These are phyloP conservation scores for Remorina albescens DNA, from an alignment of 2,797 vertebrate genomes.

Conservation along the genomic window DNA sequence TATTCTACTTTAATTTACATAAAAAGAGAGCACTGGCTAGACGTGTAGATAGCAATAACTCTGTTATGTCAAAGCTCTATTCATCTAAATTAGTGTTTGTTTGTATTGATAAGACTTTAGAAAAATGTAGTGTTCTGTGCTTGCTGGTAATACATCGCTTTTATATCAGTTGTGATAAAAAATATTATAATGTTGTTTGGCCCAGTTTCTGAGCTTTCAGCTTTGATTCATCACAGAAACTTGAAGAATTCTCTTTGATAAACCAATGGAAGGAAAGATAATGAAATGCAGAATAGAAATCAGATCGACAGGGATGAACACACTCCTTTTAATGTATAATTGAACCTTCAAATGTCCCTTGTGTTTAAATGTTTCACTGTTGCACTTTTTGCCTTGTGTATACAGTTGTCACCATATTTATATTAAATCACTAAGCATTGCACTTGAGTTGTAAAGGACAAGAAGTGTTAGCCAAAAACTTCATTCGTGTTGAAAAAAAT, in stretches of 20 bases:
- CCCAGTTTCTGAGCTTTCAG: conserved; percentile 24
- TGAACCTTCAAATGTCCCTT: background rate
- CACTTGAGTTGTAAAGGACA: background rate
- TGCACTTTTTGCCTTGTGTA: background rate
- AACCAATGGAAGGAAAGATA: conserved; percentile 23
- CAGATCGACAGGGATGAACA: conserved; percentile 1
- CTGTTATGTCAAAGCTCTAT: background rate
- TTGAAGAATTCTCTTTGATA: conserved; percentile 6
- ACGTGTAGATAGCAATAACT: background rate
- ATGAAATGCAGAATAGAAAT: conserved; percentile 40
- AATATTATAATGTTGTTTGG: conserved; percentile 41
- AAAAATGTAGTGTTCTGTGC: conserved; percentile 14
- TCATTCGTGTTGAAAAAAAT: background rate
- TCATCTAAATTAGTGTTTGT: background rate
- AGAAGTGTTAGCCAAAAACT: background rate
- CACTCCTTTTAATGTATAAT: background rate
- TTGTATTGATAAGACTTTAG: background rate
- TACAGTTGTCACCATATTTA: background rate
- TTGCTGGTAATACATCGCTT: conserved; percentile 34
- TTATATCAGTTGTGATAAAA: conserved; percentile 19
- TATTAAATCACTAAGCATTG: background rate
- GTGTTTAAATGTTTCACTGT: background rate
- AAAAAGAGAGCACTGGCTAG: background rate
- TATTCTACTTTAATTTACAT: background rate
- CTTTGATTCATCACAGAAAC: conserved; percentile 44